Percentiles rank a stretch among this genome's conserved stretches.
Conservation (phyloP, 2,113 vertebrate species). For the Climacteris rufus region DNA sequence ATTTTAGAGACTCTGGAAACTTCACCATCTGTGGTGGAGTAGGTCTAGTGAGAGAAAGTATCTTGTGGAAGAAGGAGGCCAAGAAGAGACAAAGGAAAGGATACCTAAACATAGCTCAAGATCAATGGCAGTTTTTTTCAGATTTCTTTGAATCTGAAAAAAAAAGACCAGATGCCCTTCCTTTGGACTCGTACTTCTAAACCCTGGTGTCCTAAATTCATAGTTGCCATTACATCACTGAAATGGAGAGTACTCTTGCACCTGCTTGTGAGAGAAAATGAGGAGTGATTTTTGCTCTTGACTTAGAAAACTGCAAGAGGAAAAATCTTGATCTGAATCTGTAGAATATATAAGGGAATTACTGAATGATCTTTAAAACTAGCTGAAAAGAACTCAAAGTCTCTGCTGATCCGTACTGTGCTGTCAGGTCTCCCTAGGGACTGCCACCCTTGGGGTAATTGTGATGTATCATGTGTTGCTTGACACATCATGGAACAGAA, state of each 20-base stretch:
- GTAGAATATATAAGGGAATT: neutral
- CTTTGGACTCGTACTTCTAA: neutral
- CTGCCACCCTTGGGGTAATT: constrained; percentile 5
- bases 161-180: neutral
- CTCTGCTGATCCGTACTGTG: neutral
- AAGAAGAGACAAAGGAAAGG: neutral
- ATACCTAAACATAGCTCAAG: neutral
- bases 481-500: neutral
- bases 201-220: neutral
- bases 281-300: neutral
- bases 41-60: neutral
- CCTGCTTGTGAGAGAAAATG: neutral
- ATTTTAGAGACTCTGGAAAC: neutral
- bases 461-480: neutral
- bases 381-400: constrained; percentile 25
- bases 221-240: neutral
- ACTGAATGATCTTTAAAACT: neutral
- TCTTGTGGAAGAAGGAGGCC: neutral
- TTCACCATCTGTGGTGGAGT: neutral
- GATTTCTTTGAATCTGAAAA: neutral
- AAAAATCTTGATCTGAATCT: neutral
- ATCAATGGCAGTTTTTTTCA: neutral
- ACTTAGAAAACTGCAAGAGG: neutral
- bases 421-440: constrained; percentile 13
- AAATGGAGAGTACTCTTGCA: neutral